These are phyloP conservation scores for Nomada fabriciana DNA, from an alignment of 2,888 invertebrate genomes.

Conservation along the genomic window DNA sequence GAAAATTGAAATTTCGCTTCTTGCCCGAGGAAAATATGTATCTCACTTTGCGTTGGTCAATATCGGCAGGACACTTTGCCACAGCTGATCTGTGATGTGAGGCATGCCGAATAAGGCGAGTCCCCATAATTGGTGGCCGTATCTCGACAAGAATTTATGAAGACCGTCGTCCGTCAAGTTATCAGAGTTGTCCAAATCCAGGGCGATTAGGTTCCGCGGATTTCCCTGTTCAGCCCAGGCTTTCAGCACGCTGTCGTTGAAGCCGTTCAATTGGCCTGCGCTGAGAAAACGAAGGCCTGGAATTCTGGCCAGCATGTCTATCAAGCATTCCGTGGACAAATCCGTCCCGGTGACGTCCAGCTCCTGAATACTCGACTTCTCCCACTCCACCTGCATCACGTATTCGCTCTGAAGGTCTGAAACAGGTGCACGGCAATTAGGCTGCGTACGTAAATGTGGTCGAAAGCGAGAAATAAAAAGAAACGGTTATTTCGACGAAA, in stretches of 20 bases:
- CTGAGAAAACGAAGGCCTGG: constrained; percentile 95
- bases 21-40: neutral
- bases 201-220: constrained; percentile 90
- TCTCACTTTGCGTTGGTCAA: constrained; percentile 95
- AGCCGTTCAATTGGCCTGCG: constrained; percentile 98
- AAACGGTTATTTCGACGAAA: neutral
- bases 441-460: too few relatives aligned
- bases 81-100: constrained; percentile 98
- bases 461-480: neutral
- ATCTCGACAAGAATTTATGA: constrained; percentile 95
- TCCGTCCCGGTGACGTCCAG: constrained; percentile 99
- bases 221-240: constrained; percentile 96
- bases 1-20: too few relatives aligned
- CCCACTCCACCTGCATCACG: constrained; percentile 99
- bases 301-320: constrained; percentile 95
- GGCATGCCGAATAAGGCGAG: constrained; percentile 97
- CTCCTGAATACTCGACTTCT: constrained; percentile 96
- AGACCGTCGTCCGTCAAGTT: constrained; percentile 97
- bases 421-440: too few relatives aligned
- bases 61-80: constrained; percentile 97
- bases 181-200: constrained; percentile 98
- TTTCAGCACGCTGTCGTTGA: constrained; percentile 97
- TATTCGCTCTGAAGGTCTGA: constrained; percentile 95
- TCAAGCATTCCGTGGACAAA: constrained; percentile 95
- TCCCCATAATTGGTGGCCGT: constrained; percentile 95